These are phyloP conservation scores for Argya squamiceps DNA, from an alignment of 2,797 vertebrate species.

Conservation along the genomic window DNA sequence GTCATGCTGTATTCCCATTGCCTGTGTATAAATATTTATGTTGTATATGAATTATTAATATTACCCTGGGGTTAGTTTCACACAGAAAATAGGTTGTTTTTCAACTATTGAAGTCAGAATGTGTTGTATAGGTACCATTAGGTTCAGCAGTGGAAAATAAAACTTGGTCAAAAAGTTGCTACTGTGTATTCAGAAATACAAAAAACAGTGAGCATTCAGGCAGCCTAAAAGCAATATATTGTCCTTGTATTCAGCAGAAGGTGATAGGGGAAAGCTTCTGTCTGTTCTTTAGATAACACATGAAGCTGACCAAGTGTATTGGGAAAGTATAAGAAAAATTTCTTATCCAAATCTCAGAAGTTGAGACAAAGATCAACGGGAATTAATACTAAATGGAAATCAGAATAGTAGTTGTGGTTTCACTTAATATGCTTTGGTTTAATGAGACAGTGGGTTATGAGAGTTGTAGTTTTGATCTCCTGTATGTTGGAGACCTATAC, in stretches of 20 bases:
- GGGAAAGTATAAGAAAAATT: background rate
- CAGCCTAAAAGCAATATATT: background rate
- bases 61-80: slow-evolving; percentile 35
- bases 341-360: background rate
- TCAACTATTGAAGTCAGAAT: background rate
- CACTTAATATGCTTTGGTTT: background rate
- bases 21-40: slow-evolving; percentile 50
- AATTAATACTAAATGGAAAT: background rate
- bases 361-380: background rate
- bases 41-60: slow-evolving; percentile 39
- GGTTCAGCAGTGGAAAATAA: background rate
- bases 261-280: background rate
- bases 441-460: background rate
- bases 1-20: background rate
- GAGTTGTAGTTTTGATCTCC: background rate
- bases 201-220: background rate
- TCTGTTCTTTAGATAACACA: background rate
- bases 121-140: background rate
- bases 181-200: background rate
- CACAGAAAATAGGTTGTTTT: slow-evolving; percentile 52
- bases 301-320: background rate
- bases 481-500: background rate
- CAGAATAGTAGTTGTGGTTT: background rate
- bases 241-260: background rate
- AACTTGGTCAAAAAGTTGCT: background rate